phyloP scores from a whole-genome alignment of 2,888 invertebrate genomes.

The Allygus modestus region DNA sequence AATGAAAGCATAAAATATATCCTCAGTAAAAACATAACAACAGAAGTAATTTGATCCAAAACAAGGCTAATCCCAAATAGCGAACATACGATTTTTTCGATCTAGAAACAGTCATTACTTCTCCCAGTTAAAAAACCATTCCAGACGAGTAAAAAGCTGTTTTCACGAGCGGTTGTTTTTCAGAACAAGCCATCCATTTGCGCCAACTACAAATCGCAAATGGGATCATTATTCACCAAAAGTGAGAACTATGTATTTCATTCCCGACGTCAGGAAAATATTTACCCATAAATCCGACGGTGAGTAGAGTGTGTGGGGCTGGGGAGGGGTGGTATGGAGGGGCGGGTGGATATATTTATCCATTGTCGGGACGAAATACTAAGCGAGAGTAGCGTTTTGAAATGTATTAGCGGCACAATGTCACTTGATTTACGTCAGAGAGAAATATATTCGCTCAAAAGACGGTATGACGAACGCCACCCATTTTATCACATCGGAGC shows the following conservation, averaged over 20 bases:
- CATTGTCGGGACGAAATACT: conserved; percentile 54
- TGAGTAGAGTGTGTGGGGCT: conserved; percentile 22
- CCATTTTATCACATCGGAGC: conserved; percentile 56
- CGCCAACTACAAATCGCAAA: conserved; percentile 53
- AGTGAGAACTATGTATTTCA: conserved; percentile 58
- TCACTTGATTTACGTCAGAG: conserved; percentile 52
- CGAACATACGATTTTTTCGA: not conserved
- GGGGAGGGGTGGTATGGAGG: not conserved
- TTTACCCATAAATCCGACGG: conserved; percentile 52
- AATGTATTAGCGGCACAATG: conserved; percentile 56
- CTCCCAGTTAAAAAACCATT: conserved; percentile 4
- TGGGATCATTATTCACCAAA: conserved; percentile 50
- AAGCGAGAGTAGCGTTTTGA: conserved; percentile 53
- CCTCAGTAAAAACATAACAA: too few species aligned
- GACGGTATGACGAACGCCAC: conserved; percentile 49
- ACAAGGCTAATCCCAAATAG: too few species aligned
- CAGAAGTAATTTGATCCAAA: too few species aligned
- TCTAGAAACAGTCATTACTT: not conserved
- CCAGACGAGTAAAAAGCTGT: conserved; percentile 10
- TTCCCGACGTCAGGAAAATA: conserved; percentile 57
- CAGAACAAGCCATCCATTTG: conserved; percentile 39
- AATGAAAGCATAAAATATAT: too few species aligned
- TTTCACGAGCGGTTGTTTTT: conserved; percentile 35
- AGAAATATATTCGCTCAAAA: conserved; percentile 53
- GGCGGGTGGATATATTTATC: conserved; percentile 43